phyloP scores from a whole-genome alignment of 2,113 vertebrate genomes.

The Syrrhaptes paradoxus region DNA sequence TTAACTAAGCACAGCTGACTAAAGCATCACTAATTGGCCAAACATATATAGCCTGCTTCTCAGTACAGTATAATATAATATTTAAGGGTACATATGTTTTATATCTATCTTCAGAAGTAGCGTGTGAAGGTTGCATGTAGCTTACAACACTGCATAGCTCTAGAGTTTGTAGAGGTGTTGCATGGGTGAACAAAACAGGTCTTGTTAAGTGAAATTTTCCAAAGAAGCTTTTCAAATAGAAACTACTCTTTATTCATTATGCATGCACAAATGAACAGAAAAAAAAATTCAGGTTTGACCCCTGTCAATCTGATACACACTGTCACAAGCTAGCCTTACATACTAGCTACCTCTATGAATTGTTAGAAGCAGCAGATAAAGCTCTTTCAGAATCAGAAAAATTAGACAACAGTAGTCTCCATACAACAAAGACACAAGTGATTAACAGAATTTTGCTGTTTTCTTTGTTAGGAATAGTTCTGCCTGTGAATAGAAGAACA shows the following conservation, averaged over 20 bases:
- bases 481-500: background rate
- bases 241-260: background rate
- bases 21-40: constrained; percentile 70
- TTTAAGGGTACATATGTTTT: constrained; percentile 43
- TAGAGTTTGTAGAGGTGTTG: background rate
- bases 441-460: background rate
- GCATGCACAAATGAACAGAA: background rate
- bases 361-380: background rate
- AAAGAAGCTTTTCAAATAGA: background rate
- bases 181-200: background rate
- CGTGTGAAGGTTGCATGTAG: background rate
- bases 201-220: background rate
- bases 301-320: background rate
- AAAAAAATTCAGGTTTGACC: background rate
- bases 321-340: background rate
- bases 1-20: constrained; percentile 64
- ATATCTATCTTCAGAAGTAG: constrained; percentile 28
- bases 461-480: background rate
- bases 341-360: background rate
- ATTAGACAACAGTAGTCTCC: background rate
- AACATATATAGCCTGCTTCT: constrained; percentile 65
- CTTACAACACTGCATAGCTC: background rate
- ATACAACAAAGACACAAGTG: background rate
- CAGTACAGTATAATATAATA: constrained; percentile 45
- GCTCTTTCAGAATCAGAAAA: background rate